phyloP scores from a whole-genome alignment of 2,888 invertebrate genomes.

The Amphipoea oculea region DNA sequence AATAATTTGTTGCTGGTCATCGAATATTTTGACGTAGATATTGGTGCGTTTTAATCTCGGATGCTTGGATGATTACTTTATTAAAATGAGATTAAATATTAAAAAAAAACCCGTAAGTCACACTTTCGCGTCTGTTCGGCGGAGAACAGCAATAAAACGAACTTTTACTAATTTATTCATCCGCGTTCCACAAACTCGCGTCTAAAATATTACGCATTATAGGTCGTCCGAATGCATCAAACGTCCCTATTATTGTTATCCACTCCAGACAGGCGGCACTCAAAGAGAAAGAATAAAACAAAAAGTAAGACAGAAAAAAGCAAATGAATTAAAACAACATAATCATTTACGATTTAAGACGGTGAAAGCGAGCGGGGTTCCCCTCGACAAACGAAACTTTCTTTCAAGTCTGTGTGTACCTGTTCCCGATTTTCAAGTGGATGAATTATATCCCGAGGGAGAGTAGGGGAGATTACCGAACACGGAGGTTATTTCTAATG shows the following conservation, averaged over 20 bases:
- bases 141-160: constrained; percentile 72
- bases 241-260: constrained; percentile 77
- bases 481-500: constrained; percentile 86
- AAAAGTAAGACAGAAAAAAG: constrained; percentile 85
- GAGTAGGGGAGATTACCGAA: constrained; percentile 81
- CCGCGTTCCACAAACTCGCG: constrained; percentile 71
- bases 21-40: background rate
- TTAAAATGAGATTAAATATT: constrained; percentile 51
- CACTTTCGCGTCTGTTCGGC: constrained; percentile 62
- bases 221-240: constrained; percentile 71
- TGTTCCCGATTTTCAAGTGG: constrained; percentile 89
- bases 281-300: constrained; percentile 83
- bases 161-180: constrained; percentile 77
- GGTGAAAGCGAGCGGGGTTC: constrained; percentile 83
- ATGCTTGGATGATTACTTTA: constrained; percentile 48
- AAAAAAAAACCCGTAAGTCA: constrained; percentile 53
- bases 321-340: constrained; percentile 90
- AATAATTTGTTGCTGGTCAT: constrained; percentile 1
- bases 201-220: constrained; percentile 69
- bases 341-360: constrained; percentile 89
- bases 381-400: constrained; percentile 89
- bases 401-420: constrained; percentile 89
- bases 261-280: constrained; percentile 89
- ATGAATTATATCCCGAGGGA: constrained; percentile 89
- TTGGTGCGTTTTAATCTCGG: constrained; percentile 49